Conservation (phyloP, 2,888 invertebrate species). For the Sussaba pulchella region DNA sequence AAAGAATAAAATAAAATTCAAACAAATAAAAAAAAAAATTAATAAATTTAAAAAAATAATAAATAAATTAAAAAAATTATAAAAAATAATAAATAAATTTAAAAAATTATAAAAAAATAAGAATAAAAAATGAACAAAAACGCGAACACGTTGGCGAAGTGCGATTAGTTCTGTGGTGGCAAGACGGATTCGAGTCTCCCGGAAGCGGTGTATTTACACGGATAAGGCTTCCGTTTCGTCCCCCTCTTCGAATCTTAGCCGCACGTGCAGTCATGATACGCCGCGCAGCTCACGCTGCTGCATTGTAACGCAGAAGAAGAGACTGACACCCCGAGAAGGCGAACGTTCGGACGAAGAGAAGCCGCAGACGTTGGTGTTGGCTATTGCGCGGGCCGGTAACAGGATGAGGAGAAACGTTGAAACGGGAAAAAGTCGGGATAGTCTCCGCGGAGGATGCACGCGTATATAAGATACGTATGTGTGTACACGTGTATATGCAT, state of each 20-base stretch:
- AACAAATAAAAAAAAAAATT: too few species aligned
- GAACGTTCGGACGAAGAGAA: too few species aligned
- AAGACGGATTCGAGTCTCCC: constrained; percentile 45
- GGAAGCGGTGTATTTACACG: constrained; percentile 68
- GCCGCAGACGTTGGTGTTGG: constrained; percentile 26
- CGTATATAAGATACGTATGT: background rate
- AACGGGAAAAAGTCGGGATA: constrained; percentile 64
- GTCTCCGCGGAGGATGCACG: constrained; percentile 34
- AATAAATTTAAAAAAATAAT: too few species aligned
- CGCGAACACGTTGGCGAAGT: constrained; percentile 9
- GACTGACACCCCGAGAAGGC: too few species aligned
- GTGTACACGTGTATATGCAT: constrained; percentile 3
- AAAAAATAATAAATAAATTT: too few species aligned
- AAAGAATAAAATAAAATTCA: too few species aligned
- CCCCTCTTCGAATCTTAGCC: constrained; percentile 49
- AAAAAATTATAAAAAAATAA: too few species aligned
- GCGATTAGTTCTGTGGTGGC: constrained; percentile 37
- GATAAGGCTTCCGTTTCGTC: constrained; percentile 66
- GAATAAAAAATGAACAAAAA: background rate
- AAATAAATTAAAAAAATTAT: too few species aligned
- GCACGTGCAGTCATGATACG: constrained; percentile 62
- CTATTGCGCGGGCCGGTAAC: constrained; percentile 64
- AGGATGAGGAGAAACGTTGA: constrained; percentile 75
- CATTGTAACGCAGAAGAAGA: constrained; percentile 7
- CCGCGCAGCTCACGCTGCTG: background rate